Base-by-base conservation (phyloP, 2,113 vertebrate species). In the Salvelinus fontinalis region DNA sequence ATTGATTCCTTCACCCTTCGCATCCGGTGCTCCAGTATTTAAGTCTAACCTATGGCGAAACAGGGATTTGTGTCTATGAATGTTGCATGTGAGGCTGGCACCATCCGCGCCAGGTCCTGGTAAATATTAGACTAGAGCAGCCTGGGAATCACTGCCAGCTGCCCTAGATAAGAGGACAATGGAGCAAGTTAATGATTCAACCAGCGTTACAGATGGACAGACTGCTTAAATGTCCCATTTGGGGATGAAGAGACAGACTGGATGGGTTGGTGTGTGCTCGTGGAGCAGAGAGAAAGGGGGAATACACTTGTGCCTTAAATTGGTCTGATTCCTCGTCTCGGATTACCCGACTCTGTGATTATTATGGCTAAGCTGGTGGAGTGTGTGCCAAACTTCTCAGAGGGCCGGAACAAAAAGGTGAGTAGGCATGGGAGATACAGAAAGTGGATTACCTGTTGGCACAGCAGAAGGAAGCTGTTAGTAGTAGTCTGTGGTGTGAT, bases 361-460 rank as follows among this genome's bases (percentile, higher is more conserved):
- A 18, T 29, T 70, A 99, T 99, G 98, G 87, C 94, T 71, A 95
- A 88, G 83, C 92, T 99, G 83, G 95, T 99, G 85, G 97, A 99
- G 80, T 99, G 98, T 22, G 96, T 99, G 22, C 97, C 98, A 34
- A 99, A 99, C 92, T 98, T 99, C 91, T 99, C 97, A 0, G 97
- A 99, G 81, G 98, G 97, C 0, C 94, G 93, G 44, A 91, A 92
- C 83, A 94, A 95, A 88, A 93, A 98, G 97, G 97, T 99, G 74
- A 90, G 93, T 64, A 27, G 24, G 54, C 20, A 20, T 27, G 39
- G 39, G 9, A 44, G 39, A 44, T 18, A 8, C 31, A 16, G 39
- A 20, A 14, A 44, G 39, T 54, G 24, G 49, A 16, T 48, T 7
- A 67, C 1, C 20, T 12, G 11, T 14, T 22, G 16, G 16, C 51